Conservation (phyloP, 1,140 invertebrate species). For the Achatina immaculata region DNA sequence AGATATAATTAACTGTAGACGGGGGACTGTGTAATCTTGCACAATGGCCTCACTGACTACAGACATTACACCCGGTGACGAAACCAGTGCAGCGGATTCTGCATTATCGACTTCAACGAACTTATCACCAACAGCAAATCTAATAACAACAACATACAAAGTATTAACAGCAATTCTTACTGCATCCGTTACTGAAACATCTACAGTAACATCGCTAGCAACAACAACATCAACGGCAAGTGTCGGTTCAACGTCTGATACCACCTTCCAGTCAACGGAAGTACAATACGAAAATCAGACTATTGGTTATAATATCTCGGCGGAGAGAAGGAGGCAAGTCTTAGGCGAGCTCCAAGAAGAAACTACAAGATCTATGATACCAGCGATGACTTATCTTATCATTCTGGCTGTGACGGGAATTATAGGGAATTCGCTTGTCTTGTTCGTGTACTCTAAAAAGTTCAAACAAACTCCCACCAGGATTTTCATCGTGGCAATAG, state of each 20-base stretch:
- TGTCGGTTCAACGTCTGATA: background rate
- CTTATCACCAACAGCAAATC: too few relatives aligned
- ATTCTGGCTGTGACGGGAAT: background rate
- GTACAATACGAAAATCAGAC: background rate
- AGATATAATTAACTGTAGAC: too few relatives aligned
- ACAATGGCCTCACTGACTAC: too few relatives aligned
- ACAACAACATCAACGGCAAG: background rate
- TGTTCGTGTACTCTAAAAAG: constrained; percentile 14
- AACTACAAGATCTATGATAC: background rate
- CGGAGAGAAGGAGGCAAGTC: background rate
- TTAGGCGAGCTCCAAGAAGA: background rate
- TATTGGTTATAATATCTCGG: background rate
- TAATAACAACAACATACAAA: background rate
- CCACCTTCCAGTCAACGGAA: background rate
- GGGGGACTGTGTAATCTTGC: too few relatives aligned
- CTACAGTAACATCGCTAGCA: background rate
- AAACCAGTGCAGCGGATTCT: too few relatives aligned
- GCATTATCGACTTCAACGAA: too few relatives aligned
- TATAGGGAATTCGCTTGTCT: background rate
- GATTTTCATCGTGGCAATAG: constrained; percentile 5
- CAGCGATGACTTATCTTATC: background rate
- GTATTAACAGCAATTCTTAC: background rate
- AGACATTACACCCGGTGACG: too few relatives aligned
- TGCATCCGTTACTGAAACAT: background rate
- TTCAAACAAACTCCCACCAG: constrained; percentile 10